These are phyloP conservation scores for Celastrina argiolus DNA, from an alignment of 2,888 invertebrate species.

Conservation along the genomic window DNA sequence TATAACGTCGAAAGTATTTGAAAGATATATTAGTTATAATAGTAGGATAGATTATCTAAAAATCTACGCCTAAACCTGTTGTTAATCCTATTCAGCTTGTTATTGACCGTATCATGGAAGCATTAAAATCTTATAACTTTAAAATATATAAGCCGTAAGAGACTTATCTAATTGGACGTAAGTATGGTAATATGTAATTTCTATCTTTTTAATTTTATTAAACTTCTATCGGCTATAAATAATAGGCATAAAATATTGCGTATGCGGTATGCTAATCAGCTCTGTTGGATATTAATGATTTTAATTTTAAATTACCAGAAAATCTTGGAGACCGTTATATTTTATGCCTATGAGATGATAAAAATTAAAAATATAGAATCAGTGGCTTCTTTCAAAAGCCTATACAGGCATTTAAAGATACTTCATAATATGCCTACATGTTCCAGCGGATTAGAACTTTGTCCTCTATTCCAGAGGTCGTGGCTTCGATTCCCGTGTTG, in stretches of 20 bases:
- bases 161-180: not conserved
- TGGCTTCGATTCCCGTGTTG: too few relatives aligned
- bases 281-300: slow-evolving; percentile 28
- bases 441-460: too few relatives aligned
- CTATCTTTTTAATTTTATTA: not conserved
- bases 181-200: slow-evolving; percentile 5
- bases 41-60: not conserved
- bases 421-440: too few relatives aligned
- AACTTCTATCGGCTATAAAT: slow-evolving; percentile 1
- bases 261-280: slow-evolving; percentile 13
- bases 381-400: not conserved
- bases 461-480: too few relatives aligned
- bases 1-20: not conserved
- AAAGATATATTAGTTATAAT: not conserved
- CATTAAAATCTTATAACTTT: not conserved
- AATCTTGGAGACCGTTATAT: slow-evolving; percentile 23
- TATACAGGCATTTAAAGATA: too few relatives aligned
- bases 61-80: not conserved
- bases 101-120: slow-evolving; percentile 2
- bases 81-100: not conserved
- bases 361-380: not conserved
- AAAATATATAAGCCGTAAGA: not conserved
- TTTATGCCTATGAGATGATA: slow-evolving; percentile 2
- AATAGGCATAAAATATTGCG: slow-evolving; percentile 17
- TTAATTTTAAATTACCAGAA: slow-evolving; percentile 8